phyloP scores from a whole-genome alignment of 1,140 invertebrate genomes.

The Platyura marginata region DNA sequence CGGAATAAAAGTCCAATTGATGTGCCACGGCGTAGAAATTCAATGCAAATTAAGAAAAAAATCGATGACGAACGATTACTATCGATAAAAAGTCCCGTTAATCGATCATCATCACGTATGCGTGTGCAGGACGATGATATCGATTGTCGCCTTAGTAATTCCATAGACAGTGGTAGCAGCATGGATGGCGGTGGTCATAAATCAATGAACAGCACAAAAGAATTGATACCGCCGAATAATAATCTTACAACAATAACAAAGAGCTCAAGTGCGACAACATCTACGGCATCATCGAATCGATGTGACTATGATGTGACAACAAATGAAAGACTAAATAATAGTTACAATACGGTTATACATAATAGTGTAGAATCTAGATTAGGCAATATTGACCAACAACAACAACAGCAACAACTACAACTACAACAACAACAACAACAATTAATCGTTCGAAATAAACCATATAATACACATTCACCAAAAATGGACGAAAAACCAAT shows the following conservation, averaged over 20 bases:
- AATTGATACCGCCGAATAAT: not conserved
- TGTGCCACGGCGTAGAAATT: not conserved
- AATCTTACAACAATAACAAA: not conserved
- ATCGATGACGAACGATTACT: not conserved
- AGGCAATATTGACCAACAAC: not conserved
- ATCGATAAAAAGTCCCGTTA: not conserved
- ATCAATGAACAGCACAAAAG: not conserved
- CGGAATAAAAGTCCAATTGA: not conserved
- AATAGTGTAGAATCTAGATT: not conserved
- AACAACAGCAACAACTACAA: not conserved
- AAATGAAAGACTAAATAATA: not conserved
- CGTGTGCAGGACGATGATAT: constrained; percentile 1
- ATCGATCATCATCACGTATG: not conserved
- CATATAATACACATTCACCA: not conserved
- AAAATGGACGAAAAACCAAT: not conserved
- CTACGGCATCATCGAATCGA: not conserved
- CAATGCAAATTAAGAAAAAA: not conserved
- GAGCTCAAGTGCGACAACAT: not conserved
- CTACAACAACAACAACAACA: not conserved
- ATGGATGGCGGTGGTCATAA: not conserved
- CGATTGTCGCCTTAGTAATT: not conserved
- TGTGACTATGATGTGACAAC: not conserved
- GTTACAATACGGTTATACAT: not conserved
- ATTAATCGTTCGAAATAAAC: not conserved
- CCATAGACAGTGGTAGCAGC: not conserved